A percentile compares a stretch with the other conserved stretches of the same genome.
phyloP scores from a whole-genome alignment of 2,113 vertebrate genomes.

The Heloderma charlesbogerti region DNA sequence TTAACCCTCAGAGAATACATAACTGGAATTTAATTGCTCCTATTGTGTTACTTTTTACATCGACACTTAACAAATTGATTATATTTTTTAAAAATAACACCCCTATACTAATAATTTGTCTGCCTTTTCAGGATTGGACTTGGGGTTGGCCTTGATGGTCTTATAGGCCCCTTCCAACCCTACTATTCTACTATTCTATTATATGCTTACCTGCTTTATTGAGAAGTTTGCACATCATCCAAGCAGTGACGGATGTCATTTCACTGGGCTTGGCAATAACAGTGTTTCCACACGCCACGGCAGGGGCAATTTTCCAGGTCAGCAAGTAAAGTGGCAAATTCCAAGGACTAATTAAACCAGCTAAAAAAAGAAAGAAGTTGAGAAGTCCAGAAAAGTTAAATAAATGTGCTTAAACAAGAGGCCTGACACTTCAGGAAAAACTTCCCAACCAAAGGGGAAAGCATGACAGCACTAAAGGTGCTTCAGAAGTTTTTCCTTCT shows the following conservation, averaged over 20 bases:
- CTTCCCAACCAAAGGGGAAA: neutral
- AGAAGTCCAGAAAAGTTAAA: neutral
- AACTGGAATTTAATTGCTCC: neutral
- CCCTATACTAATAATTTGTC: neutral
- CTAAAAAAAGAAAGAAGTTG: constrained; percentile 62
- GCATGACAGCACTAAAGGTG: neutral
- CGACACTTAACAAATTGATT: neutral
- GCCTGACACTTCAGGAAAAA: neutral
- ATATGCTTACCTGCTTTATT: constrained; percentile 92
- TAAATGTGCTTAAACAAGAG: neutral
- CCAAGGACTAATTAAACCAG: constrained; percentile 97
- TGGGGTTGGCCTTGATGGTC: too few relatives aligned
- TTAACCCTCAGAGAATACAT: neutral
- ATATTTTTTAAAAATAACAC: neutral
- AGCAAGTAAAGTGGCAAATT: constrained; percentile 95
- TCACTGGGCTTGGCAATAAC: constrained; percentile 98
- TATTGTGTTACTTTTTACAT: neutral
- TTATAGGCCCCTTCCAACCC: too few relatives aligned
- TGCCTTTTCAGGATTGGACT: neutral
- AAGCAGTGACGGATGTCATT: constrained; percentile 96
- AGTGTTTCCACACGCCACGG: constrained; percentile 91
- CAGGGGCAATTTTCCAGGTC: constrained; percentile 98
- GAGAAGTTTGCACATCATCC: constrained; percentile 96
- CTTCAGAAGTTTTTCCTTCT: constrained; percentile 1
- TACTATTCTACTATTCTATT: too few relatives aligned